Percentiles rank a stretch among this genome's conserved stretches.
These are phyloP conservation scores for Nowickia ferox DNA, from an alignment of 2,888 invertebrate species.

Conservation along the genomic window DNA sequence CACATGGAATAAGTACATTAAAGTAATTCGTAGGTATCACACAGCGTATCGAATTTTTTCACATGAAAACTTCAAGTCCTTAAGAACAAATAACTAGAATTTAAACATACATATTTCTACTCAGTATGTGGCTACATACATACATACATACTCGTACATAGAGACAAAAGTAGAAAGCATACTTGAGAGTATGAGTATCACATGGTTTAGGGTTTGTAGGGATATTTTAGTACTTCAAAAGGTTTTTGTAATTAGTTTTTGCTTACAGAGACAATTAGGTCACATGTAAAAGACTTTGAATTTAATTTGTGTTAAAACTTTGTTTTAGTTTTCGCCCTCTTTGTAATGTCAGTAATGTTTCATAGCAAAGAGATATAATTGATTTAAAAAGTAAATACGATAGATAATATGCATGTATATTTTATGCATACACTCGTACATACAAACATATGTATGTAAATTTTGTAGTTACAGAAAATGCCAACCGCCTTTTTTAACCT, in stretches of 20 bases:
- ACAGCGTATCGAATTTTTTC: too few species aligned
- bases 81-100: too few species aligned
- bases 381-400: neutral
- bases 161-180: neutral
- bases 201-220: neutral
- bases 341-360: neutral
- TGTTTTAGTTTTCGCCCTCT: neutral
- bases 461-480: too few species aligned
- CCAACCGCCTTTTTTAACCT: too few species aligned
- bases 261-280: conserved; percentile 56
- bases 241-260: conserved; percentile 41
- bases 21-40: too few species aligned
- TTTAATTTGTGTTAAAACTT: conserved; percentile 8
- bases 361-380: neutral
- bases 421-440: neutral
- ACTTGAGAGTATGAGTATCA: too few species aligned
- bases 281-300: conserved; percentile 43
- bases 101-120: too few species aligned
- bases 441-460: neutral
- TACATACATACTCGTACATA: neutral
- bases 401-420: neutral
- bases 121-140: neutral
- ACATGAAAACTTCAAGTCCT: too few species aligned
- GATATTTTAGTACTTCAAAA: neutral
- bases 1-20: too few species aligned